Conservation (phyloP, 1,140 invertebrate species). For the Centruroides vittatus region DNA sequence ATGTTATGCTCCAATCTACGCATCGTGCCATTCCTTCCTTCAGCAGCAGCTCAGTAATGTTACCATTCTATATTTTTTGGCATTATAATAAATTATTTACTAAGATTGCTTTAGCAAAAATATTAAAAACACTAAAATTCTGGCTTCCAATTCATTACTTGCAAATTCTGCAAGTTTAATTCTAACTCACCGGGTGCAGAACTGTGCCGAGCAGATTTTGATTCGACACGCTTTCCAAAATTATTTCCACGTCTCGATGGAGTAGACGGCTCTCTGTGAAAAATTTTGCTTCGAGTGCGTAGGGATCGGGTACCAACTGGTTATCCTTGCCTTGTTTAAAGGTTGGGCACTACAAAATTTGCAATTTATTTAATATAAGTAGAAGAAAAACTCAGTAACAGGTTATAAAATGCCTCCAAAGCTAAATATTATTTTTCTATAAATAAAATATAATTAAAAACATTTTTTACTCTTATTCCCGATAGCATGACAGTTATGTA, state of each 20-base stretch:
- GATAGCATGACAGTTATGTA: slow-evolving; percentile 86
- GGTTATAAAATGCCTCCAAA: too few species aligned
- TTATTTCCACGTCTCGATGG: slow-evolving; percentile 83
- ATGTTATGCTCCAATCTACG: slow-evolving; percentile 91
- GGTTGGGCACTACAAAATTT: too few species aligned
- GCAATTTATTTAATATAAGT: too few species aligned
- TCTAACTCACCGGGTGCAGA: slow-evolving; percentile 59
- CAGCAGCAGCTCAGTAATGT: slow-evolving; percentile 87
- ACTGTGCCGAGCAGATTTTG: slow-evolving; percentile 85
- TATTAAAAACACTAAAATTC: too few species aligned
- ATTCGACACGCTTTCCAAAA: slow-evolving; percentile 46
- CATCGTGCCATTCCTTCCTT: slow-evolving; percentile 86
- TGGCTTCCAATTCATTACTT: too few species aligned
- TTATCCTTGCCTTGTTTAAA: neutral
- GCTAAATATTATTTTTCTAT: too few species aligned
- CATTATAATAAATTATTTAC: too few species aligned
- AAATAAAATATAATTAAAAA: too few species aligned
- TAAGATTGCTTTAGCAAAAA: too few species aligned
- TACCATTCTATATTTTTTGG: slow-evolving; percentile 44
- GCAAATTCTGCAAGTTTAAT: neutral
- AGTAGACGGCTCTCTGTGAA: slow-evolving; percentile 82
- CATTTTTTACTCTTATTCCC: slow-evolving; percentile 58
- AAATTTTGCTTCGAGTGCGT: slow-evolving; percentile 67
- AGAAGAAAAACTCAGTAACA: too few species aligned
- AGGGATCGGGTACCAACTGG: slow-evolving; percentile 44